Evolutionary conservation across 1,140 invertebrate species (phyloP).

Genomic region (Acromyrmex heyeri): DNA sequence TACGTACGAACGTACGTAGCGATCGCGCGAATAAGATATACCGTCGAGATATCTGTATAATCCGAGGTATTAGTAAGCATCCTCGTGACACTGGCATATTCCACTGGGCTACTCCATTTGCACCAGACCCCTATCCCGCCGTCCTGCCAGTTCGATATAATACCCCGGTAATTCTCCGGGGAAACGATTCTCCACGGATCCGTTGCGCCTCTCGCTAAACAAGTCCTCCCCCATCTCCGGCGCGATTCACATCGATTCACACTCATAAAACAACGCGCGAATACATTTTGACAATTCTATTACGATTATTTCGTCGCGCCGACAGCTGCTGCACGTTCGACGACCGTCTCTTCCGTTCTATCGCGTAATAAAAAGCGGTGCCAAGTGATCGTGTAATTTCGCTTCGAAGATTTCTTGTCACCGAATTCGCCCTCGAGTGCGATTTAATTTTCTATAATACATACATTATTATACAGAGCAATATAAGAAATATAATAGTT

Average conservation of each 20-base stretch:
- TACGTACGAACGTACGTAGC: conserved; percentile 41
- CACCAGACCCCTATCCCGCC: conserved; percentile 75
- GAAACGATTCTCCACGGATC: conserved; percentile 84
- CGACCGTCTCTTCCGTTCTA: conserved; percentile 48
- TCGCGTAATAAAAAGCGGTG: conserved; percentile 56
- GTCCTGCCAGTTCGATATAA: conserved; percentile 84
- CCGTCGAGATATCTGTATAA: conserved; percentile 76
- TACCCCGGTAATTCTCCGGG: conserved; percentile 82
- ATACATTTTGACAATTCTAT: conserved; percentile 86
- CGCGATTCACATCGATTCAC: conserved; percentile 79
- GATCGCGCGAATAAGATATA: conserved; percentile 77
- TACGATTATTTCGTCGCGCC: conserved; percentile 84
- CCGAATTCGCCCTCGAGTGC: neutral
- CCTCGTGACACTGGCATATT: conserved; percentile 77
- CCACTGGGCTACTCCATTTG: conserved; percentile 75
- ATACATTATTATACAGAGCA: neutral
- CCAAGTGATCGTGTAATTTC: conserved; percentile 32
- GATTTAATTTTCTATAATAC: neutral
- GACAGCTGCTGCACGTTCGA: conserved; percentile 79
- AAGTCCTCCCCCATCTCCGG: conserved; percentile 78
- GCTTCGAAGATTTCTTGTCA: conserved; percentile 7
- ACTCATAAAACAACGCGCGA: conserved; percentile 85
- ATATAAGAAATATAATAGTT: neutral
- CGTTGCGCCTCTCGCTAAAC: conserved; percentile 80
- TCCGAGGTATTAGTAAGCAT: conserved; percentile 78